Percentiles rank a stretch among this genome's conserved stretches.
Evolutionary conservation across 1,140 invertebrate species (phyloP).

Genomic region (Danaus plexippus): DNA sequence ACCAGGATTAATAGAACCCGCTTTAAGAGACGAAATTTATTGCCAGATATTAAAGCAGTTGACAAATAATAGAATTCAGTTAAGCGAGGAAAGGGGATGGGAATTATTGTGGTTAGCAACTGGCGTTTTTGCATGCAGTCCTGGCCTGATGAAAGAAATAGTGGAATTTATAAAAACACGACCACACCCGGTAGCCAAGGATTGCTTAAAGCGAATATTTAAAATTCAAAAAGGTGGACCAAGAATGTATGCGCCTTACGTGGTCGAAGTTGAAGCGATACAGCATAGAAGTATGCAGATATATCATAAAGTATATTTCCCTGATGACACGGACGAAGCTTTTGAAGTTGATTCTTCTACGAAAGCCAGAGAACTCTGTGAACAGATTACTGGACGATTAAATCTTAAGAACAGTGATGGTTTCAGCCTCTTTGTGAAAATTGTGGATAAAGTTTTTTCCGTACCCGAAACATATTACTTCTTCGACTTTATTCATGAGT

Average conservation of each 20-base stretch:
- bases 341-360: slow-evolving; percentile 87
- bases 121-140: slow-evolving; percentile 85
- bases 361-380: slow-evolving; percentile 88
- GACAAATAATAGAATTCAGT: slow-evolving; percentile 85
- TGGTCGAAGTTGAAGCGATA: slow-evolving; percentile 95
- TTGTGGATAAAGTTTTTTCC: slow-evolving; percentile 93
- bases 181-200: slow-evolving; percentile 82
- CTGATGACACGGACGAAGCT: slow-evolving; percentile 92
- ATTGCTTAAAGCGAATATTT: slow-evolving; percentile 87
- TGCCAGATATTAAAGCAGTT: slow-evolving; percentile 96
- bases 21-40: slow-evolving; percentile 91
- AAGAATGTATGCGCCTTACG: slow-evolving; percentile 91
- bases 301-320: slow-evolving; percentile 94
- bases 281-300: slow-evolving; percentile 95
- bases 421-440: slow-evolving; percentile 94
- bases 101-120: slow-evolving; percentile 93
- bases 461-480: slow-evolving; percentile 95
- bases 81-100: slow-evolving; percentile 94
- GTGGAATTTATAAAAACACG: slow-evolving; percentile 85
- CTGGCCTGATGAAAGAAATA: slow-evolving; percentile 73
- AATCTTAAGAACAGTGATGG: slow-evolving; percentile 84
- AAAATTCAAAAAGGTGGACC: slow-evolving; percentile 84
- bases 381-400: slow-evolving; percentile 83
- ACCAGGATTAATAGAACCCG: slow-evolving; percentile 82
- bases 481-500: slow-evolving; percentile 94